Conservation (phyloP, 2,797 vertebrate species). For the Arctocebus calabarensis region DNA sequence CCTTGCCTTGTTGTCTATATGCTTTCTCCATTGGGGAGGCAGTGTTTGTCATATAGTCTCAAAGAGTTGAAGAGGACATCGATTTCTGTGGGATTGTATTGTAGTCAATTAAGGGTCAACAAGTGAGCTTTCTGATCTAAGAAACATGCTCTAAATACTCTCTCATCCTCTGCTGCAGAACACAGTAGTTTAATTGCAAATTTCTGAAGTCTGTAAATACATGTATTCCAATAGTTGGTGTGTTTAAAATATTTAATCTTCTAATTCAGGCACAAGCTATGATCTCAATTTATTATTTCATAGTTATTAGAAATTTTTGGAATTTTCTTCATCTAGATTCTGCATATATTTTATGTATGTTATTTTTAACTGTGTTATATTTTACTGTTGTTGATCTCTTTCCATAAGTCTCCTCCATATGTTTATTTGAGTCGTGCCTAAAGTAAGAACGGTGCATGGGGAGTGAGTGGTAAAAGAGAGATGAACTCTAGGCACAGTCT, state of each 20-base stretch:
- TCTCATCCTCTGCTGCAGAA: background rate
- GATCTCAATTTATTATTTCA: background rate
- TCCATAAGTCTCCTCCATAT: background rate
- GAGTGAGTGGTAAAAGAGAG: background rate
- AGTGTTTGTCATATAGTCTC: background rate
- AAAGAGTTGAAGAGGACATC: background rate
- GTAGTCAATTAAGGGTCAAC: background rate
- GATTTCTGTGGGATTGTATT: background rate
- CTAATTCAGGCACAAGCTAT: background rate
- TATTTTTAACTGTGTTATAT: background rate
- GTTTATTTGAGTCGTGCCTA: background rate
- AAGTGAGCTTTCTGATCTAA: background rate
- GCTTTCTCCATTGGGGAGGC: background rate
- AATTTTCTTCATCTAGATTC: background rate
- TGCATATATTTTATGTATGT: background rate
- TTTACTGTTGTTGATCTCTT: background rate
- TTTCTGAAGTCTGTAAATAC: slow-evolving; percentile 21
- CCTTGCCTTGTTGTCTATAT: background rate
- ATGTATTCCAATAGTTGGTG: background rate
- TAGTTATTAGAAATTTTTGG: background rate
- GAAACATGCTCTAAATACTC: background rate
- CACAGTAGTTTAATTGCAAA: background rate
- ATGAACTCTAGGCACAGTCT: background rate
- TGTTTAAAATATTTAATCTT: slow-evolving; percentile 9
- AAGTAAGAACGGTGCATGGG: background rate